Percentiles rank a stretch among this genome's conserved stretches.
Conservation (phyloP, 1,140 invertebrate species). For the Ceratina japonica region DNA sequence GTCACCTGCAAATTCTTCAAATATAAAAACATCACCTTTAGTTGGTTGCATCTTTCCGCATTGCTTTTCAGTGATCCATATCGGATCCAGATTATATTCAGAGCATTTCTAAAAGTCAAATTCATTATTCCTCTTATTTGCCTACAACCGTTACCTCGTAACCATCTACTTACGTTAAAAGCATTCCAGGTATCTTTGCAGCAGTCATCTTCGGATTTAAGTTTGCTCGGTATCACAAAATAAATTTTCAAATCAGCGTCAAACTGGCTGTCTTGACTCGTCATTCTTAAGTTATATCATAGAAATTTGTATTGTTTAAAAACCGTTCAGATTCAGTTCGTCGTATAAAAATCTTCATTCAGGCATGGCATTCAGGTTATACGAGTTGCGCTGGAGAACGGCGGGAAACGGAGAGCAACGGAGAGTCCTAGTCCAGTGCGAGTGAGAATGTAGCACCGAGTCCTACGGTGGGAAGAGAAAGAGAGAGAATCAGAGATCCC, state of each 20-base stretch:
- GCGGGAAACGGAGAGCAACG: too few species aligned
- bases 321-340: too few species aligned
- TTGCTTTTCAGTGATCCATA: constrained; percentile 79
- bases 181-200: constrained; percentile 76
- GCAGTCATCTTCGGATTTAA: constrained; percentile 69
- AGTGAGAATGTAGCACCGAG: too few species aligned
- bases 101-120: constrained; percentile 77
- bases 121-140: constrained; percentile 12
- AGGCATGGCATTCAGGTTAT: too few species aligned
- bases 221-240: constrained; percentile 72
- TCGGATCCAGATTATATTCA: constrained; percentile 76
- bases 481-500: too few species aligned
- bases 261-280: constrained; percentile 49
- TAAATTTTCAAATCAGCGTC: constrained; percentile 69
- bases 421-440: too few species aligned
- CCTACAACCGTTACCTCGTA: neutral
- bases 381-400: too few species aligned
- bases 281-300: too few species aligned
- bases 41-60: constrained; percentile 79
- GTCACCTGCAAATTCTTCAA: constrained; percentile 86
- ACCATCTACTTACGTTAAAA: constrained; percentile 70
- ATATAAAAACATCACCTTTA: constrained; percentile 88
- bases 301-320: too few species aligned
- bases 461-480: too few species aligned
- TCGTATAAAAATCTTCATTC: too few species aligned